Evolutionary conservation across 2,797 vertebrate species (phyloP).

Genomic region (Pterois miles): DNA sequence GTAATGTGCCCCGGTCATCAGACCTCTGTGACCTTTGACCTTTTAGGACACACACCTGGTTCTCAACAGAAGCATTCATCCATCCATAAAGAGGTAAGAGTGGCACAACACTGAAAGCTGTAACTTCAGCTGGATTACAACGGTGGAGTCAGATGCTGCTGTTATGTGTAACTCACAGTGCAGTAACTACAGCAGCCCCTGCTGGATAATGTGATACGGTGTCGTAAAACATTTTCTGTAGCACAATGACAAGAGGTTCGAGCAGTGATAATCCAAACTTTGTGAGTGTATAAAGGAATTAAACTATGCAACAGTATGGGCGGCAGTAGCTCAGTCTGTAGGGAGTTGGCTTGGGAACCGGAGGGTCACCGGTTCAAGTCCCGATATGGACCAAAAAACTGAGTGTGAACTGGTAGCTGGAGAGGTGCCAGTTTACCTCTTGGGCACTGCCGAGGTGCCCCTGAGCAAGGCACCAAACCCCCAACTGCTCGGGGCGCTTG

Average conservation of each 20-base stretch:
- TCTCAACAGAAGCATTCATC: background rate
- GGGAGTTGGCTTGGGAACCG: too few relatives aligned
- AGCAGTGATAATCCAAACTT: background rate
- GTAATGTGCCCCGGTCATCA: background rate
- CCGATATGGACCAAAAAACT: too few relatives aligned
- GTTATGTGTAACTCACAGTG: background rate
- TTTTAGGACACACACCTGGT: background rate
- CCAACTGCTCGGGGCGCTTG: too few relatives aligned
- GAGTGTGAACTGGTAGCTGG: too few relatives aligned
- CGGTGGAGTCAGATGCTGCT: background rate
- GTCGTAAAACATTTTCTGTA: background rate
- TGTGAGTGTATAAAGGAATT: background rate
- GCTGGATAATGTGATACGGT: constrained; percentile 32
- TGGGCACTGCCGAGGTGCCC: too few relatives aligned
- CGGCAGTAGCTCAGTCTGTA: too few relatives aligned
- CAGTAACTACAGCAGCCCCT: constrained; percentile 50
- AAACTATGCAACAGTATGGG: background rate
- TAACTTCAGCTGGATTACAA: background rate
- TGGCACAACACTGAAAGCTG: background rate
- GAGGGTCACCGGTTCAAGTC: too few relatives aligned
- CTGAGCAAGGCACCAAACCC: too few relatives aligned
- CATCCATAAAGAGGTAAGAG: background rate
- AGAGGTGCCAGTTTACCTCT: too few relatives aligned
- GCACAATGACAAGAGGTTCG: background rate
- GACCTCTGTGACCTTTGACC: background rate